Base-by-base conservation (phyloP, 1,140 invertebrate species). In the Parasteatoda tepidariorum region DNA sequence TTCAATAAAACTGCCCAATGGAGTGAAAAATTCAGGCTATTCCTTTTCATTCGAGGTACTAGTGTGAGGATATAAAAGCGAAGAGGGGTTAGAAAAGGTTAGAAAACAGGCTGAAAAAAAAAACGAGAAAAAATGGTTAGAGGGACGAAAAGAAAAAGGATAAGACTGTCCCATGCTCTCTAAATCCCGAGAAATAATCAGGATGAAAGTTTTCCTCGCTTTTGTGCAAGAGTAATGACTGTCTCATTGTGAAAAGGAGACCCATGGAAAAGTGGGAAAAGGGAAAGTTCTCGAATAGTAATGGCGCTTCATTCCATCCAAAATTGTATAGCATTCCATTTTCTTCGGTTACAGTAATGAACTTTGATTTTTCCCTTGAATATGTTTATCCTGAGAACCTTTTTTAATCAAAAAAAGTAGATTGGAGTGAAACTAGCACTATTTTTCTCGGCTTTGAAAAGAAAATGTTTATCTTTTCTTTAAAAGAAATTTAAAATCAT, bases 151-250 rank as follows among this genome's bases (percentile, higher is more conserved):
- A 61, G 48, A 55, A 74, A 41, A 61, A 48, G 30, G 71, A 74
- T 74, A 74, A 74, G 71, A 61, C 71, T 9, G 22, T 30, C 26
- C 48, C 28, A 41, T 55, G 41, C 55, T 34, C 41, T 74, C 71
- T 22, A 74, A 74, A 74, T n/a, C 55, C 38, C 31, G 31, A 22
- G 71, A 74, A 74, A 74, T 74, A 74, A 74, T 74, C 71, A 74
- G 71, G 71, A 38, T 74, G 71, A 74, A 74, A 74, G 71, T 74
- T 74, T 74, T 61, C 71, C 31, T 26, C 55, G 41, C 71, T 74
- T 61, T 74, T 74, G 55, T 74, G 55, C 9, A 34, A 38, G 22
- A 74, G 71, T 74, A 74, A 74, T 74, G 71, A 61, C 55, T 74
- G 71, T 61, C 71, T 33, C 28, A 74, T 61, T 74, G 33, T 61